Conservation (phyloP, 1,140 invertebrate species). For the Sinella curviseta region DNA sequence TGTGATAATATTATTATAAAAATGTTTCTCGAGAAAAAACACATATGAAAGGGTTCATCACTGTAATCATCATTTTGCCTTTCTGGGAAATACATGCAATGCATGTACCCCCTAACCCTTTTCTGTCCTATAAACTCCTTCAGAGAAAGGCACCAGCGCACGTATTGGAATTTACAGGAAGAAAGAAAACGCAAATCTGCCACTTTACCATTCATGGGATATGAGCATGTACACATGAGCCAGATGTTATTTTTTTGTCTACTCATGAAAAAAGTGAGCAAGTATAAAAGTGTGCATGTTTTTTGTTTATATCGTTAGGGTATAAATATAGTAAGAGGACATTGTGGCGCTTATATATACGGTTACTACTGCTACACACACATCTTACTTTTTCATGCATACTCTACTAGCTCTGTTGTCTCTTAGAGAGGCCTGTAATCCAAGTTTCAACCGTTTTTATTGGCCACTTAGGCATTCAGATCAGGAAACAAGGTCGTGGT, state of each 20-base stretch:
- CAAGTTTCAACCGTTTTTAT: background rate
- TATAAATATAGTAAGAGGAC: too few species aligned
- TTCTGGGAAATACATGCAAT: too few species aligned
- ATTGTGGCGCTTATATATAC: too few species aligned
- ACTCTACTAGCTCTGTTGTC: background rate
- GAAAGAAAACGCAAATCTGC: background rate
- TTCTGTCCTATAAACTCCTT: background rate
- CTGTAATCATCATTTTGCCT: too few species aligned
- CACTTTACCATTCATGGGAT: background rate
- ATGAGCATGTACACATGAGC: background rate
- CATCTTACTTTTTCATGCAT: background rate
- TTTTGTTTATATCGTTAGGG: too few species aligned
- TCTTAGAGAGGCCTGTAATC: background rate
- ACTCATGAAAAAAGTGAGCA: background rate
- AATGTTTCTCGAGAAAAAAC: background rate
- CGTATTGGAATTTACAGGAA: too few species aligned
- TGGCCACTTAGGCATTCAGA: slow-evolving; percentile 22
- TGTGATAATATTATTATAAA: background rate
- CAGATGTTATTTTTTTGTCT: slow-evolving; percentile 1
- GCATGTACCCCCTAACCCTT: background rate
- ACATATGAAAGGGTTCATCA: too few species aligned
- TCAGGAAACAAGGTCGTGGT: slow-evolving; percentile 17
- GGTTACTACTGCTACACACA: background rate
- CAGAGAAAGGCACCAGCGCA: too few species aligned
- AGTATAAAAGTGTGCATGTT: background rate